Percentiles rank a stretch among this genome's conserved stretches.
Conservation (phyloP, 2,797 vertebrate genomes). For the Brotula barbata region DNA sequence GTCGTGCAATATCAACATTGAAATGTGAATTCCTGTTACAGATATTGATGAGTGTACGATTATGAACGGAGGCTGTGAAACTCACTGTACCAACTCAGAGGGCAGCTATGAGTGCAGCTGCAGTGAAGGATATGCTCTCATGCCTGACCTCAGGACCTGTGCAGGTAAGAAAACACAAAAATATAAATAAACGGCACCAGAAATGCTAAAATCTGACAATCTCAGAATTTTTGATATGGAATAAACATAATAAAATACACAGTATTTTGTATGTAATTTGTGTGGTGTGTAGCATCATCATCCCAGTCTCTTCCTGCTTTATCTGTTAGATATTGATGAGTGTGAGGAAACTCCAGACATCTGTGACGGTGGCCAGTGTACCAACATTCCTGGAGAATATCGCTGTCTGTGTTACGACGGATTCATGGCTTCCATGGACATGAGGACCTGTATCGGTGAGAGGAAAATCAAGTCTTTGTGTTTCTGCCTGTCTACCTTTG, state of each 20-base stretch:
- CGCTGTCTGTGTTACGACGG: slow-evolving; percentile 91
- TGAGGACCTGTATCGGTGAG: slow-evolving; percentile 91
- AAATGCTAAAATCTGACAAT: no score
- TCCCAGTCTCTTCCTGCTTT: no score
- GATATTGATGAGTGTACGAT: slow-evolving; percentile 92
- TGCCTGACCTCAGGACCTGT: slow-evolving; percentile 88
- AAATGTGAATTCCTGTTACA: slow-evolving; percentile 58
- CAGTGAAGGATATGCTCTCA: slow-evolving; percentile 86
- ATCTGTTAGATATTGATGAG: slow-evolving; percentile 87
- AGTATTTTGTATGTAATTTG: background rate
- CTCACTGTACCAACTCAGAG: slow-evolving; percentile 90
- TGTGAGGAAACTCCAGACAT: slow-evolving; percentile 90
- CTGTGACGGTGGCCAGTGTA: slow-evolving; percentile 91
- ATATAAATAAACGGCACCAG: no score
- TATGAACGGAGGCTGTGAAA: slow-evolving; percentile 90
- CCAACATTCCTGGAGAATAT: slow-evolving; percentile 90
- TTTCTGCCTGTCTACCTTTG: background rate
- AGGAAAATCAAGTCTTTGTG: background rate
- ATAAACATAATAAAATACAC: background rate
- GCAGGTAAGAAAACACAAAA: slow-evolving; percentile 74
- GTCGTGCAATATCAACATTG: no score
- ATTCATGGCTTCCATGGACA: slow-evolving; percentile 91
- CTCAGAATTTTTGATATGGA: background rate
- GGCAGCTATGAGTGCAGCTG: slow-evolving; percentile 93
- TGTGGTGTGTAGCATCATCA: background rate